Evolutionary conservation across 2,888 invertebrate species (phyloP).

Genomic region (Netelia melanura): DNA sequence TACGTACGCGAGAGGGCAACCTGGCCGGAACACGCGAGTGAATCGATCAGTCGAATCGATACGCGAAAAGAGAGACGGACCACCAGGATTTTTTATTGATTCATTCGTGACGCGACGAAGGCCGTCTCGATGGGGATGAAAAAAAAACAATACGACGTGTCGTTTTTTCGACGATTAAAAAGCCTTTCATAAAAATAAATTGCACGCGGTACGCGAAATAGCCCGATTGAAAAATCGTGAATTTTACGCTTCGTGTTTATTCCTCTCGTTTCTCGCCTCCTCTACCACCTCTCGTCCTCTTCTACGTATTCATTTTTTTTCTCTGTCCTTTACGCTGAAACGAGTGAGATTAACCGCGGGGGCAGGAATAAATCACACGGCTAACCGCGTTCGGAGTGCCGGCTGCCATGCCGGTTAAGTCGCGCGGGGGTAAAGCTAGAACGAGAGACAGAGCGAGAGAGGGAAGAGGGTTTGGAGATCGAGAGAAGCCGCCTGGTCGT

Average conservation of each 20-base stretch:
- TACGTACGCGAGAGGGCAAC: background rate
- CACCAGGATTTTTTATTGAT: conserved; percentile 3
- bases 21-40: conserved; percentile 32
- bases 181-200: conserved; percentile 28
- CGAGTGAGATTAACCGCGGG: conserved; percentile 69
- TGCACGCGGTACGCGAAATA: conserved; percentile 4
- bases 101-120: background rate
- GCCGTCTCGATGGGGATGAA: background rate
- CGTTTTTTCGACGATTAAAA: background rate
- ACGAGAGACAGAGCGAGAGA: conserved; percentile 56
- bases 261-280: conserved; percentile 23
- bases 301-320: conserved; percentile 41
- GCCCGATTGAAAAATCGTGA: conserved; percentile 55
- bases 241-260: conserved; percentile 57
- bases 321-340: conserved; percentile 61
- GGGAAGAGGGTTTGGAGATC: conserved; percentile 57
- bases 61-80: conserved; percentile 39
- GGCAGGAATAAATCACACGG: conserved; percentile 70
- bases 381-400: conserved; percentile 69
- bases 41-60: conserved; percentile 58
- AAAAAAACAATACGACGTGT: background rate
- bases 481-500: conserved; percentile 60
- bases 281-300: conserved; percentile 24
- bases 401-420: conserved; percentile 62
- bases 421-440: conserved; percentile 47